A percentile compares a stretch with the other conserved stretches of the same genome.
Evolutionary conservation across 2,113 vertebrate genomes (phyloP).

Genomic region (Centrocercus urophasianus): DNA sequence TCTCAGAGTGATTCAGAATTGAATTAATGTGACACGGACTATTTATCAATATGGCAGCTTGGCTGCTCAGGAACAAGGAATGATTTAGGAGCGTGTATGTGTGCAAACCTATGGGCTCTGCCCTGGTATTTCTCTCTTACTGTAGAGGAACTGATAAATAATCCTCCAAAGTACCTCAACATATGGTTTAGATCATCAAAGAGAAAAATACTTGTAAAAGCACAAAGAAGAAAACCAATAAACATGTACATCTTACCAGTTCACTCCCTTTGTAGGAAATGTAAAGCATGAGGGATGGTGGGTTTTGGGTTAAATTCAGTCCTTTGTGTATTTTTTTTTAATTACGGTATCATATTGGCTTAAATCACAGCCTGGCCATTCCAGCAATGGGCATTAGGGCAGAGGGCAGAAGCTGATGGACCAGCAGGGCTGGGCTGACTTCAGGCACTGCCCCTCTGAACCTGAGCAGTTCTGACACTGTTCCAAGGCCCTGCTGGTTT

Average conservation of each 20-base stretch:
- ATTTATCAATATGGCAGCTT: slow-evolving; percentile 74
- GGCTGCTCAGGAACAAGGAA: slow-evolving; percentile 49
- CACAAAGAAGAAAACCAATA: slow-evolving; percentile 66
- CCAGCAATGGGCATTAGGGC: slow-evolving; percentile 11
- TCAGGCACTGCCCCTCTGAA: not conserved
- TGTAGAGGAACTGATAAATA: slow-evolving; percentile 77
- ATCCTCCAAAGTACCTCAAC: slow-evolving; percentile 75
- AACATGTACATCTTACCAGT: slow-evolving; percentile 66
- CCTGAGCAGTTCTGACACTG: not conserved
- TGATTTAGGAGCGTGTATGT: slow-evolving; percentile 71
- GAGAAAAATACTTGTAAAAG: slow-evolving; percentile 77
- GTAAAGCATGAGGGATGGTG: slow-evolving; percentile 63
- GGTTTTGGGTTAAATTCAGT: slow-evolving; percentile 60
- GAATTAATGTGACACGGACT: slow-evolving; percentile 71
- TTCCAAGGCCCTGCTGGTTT: not conserved
- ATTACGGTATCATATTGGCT: slow-evolving; percentile 60
- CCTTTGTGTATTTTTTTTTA: slow-evolving; percentile 70
- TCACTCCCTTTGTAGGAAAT: slow-evolving; percentile 70
- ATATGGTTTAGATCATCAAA: slow-evolving; percentile 81
- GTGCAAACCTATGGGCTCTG: slow-evolving; percentile 68
- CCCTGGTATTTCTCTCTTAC: slow-evolving; percentile 69
- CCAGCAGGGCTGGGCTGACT: not conserved
- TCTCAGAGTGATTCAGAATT: slow-evolving; percentile 75
- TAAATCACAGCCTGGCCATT: slow-evolving; percentile 45
- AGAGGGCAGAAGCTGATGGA: slow-evolving; percentile 25